Evolutionary conservation across 2,888 invertebrate species (phyloP), one percentile per base, ranked within the genome.

Genomic region (Dysmachus trigonus): DNA sequence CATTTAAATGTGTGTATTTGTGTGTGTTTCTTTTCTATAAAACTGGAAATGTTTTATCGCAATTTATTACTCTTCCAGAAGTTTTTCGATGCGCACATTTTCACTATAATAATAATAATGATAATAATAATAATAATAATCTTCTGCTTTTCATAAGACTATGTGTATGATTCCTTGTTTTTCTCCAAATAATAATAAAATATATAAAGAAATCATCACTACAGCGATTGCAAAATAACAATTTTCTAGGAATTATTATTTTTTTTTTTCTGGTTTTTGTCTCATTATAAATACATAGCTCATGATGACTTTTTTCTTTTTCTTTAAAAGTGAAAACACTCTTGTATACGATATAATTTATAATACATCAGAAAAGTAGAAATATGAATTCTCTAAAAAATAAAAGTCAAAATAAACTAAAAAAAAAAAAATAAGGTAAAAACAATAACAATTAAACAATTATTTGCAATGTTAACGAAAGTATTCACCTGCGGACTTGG

Each of bases 171-270:
- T 71, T 71, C 35, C 35, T 72, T 83, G 72, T 83, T 83, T 83
- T 73, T 72, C 72, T 83, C 41, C 15, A 38, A 72, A 38, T 27
- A 71, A 47, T n/a, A 47, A 47, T 3, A n/a, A 47, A 47, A 47
- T n/a, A n/a, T n/a, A 47, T n/a, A 72, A 83, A 62, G 18, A 83
- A 83, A 83, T 83, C 83, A 83, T 83, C 72, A 83, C 83, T 83
- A 83, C 83, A 35, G 81, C 41, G 72, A 72, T 83, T 72, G 41
- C 38, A 83, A 72, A 83, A 83, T 83, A 83, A 73, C 62, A 83
- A 72, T 85, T 85, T 85, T 33, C 33, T 85, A 76, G 35, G 27
- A 73, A 33, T 84, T 73, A 73, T 51, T 31, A 74, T 62, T 51
- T 33, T 74, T 33, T 31, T 41, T 41, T 41, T 74, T 85, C 22